Evolutionary conservation across 2,888 invertebrate genomes (phyloP).

Genomic region (Apomyelois bistriatella): DNA sequence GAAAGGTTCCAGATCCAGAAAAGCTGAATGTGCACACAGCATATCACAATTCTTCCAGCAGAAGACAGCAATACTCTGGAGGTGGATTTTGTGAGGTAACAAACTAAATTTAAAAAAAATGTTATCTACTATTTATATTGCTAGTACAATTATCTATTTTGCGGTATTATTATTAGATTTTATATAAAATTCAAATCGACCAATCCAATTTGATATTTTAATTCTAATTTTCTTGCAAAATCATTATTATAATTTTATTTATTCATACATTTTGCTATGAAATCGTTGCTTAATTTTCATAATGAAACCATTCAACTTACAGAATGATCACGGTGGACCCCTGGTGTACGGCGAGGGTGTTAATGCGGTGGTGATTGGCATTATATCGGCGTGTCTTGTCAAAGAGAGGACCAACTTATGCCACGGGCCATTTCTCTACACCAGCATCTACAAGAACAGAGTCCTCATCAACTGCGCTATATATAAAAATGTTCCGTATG

Average conservation of each 20-base stretch:
- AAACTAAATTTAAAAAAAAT: background rate
- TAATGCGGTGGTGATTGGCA: conserved; percentile 55
- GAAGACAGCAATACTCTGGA: conserved; percentile 19
- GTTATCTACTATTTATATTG: no score
- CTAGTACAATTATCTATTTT: no score
- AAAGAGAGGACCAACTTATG: conserved; percentile 62
- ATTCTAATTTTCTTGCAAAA: no score
- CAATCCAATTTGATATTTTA: no score
- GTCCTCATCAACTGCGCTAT: conserved; percentile 66
- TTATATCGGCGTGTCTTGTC: conserved; percentile 65
- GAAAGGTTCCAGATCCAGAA: conserved; percentile 30
- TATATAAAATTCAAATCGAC: no score
- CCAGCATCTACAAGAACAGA: conserved; percentile 61
- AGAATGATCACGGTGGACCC: conserved; percentile 71
- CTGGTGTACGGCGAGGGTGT: conserved; percentile 53
- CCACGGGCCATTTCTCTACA: conserved; percentile 67
- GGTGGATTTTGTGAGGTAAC: conserved; percentile 63
- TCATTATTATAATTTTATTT: no score
- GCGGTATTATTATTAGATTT: no score
- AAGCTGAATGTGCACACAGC: conserved; percentile 45
- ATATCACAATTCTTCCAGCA: conserved; percentile 36
- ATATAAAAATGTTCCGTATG: conserved; percentile 53
- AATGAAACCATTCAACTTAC: conserved; percentile 3
- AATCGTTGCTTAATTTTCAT: background rate
- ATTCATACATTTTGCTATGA: no score